A percentile compares a stretch with the other conserved stretches of the same genome.
These are phyloP conservation scores for Lepidonotus clava DNA, from an alignment of 2,888 invertebrate species.

Conservation along the genomic window DNA sequence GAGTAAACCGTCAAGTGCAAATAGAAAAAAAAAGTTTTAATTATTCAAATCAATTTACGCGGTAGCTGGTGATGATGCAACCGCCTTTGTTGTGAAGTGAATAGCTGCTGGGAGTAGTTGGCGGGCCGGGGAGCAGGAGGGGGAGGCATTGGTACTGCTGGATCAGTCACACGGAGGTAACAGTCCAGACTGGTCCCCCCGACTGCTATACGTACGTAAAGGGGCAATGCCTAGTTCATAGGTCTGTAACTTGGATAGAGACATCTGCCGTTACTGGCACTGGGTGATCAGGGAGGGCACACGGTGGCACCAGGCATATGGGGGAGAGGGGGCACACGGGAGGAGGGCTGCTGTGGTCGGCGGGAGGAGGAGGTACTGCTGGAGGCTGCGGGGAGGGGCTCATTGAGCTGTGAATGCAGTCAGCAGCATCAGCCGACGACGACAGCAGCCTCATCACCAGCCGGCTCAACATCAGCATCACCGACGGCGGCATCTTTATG, in stretches of 20 bases:
- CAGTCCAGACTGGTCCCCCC: too few species aligned
- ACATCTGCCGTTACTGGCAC: too few species aligned
- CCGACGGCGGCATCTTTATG: neutral
- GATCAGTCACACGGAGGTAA: too few species aligned
- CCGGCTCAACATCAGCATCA: neutral
- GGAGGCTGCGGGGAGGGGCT: too few species aligned
- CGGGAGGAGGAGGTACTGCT: too few species aligned
- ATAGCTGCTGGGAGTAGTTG: neutral
- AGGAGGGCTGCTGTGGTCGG: too few species aligned
- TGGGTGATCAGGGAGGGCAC: too few species aligned
- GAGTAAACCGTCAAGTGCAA: constrained; percentile 45
- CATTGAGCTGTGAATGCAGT: too few species aligned
- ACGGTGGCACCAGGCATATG: too few species aligned
- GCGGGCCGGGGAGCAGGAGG: neutral
- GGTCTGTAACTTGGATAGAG: too few species aligned
- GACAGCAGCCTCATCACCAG: neutral
- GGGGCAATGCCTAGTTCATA: too few species aligned
- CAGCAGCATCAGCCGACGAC: neutral
- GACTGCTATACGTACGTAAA: too few species aligned
- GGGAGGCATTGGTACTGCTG: neutral
- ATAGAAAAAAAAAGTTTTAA: constrained; percentile 33
- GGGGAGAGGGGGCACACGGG: neutral
- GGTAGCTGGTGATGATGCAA: constrained; percentile 29
- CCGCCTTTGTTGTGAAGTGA: constrained; percentile 19
- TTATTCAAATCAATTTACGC: constrained; percentile 46